A percentile compares a stretch with the other conserved stretches of the same genome.
Evolutionary conservation across 2,797 vertebrate species (phyloP).

Genomic region (Falco biarmicus): DNA sequence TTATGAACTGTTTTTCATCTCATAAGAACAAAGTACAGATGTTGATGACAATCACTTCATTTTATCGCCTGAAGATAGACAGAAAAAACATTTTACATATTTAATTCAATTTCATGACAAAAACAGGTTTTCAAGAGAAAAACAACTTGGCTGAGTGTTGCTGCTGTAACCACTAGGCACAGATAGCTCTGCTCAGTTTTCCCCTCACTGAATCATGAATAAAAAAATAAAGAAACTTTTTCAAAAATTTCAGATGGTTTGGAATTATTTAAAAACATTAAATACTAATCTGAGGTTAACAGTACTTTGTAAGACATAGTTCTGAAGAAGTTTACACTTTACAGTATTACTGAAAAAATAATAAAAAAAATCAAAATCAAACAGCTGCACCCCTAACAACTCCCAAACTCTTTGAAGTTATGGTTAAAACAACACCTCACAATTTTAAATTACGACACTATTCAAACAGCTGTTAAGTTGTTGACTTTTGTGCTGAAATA

Average conservation of each 20-base stretch:
- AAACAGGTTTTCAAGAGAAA: neutral
- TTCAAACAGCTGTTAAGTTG: neutral
- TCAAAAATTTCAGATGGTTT: neutral
- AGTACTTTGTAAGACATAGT: neutral
- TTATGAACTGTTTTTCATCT: neutral
- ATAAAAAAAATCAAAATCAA: neutral
- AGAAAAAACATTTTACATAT: neutral
- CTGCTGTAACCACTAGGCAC: neutral
- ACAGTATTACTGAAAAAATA: neutral
- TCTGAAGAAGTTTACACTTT: neutral
- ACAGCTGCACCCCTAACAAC: neutral
- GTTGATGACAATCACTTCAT: neutral
- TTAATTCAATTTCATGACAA: neutral
- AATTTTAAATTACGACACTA: neutral
- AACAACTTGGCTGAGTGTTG: neutral
- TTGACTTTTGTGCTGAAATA: conserved; percentile 13
- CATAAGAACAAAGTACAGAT: neutral
- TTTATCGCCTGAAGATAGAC: neutral
- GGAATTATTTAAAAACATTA: neutral
- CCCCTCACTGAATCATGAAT: neutral
- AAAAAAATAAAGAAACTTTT: neutral
- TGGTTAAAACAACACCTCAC: neutral
- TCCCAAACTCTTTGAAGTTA: neutral
- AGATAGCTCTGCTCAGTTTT: neutral
- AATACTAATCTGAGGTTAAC: neutral